Conservation (phyloP, 1,140 invertebrate genomes). For the Drosophila orena region DNA sequence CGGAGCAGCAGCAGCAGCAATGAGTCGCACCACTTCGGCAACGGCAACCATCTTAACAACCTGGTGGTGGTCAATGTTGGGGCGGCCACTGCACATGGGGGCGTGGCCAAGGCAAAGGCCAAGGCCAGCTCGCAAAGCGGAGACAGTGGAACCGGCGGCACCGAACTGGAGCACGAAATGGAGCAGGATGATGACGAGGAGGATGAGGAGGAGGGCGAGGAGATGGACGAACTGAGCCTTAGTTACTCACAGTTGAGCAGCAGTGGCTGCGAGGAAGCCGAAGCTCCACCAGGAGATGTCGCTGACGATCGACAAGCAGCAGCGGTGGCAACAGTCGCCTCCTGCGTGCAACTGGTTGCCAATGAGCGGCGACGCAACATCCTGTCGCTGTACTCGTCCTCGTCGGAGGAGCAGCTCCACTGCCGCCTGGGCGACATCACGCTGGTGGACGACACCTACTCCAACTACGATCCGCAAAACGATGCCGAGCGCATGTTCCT, state of each 20-base stretch:
- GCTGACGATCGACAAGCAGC: conserved; percentile 1
- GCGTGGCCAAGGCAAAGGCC: conserved; percentile 48
- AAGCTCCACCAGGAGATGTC: conserved; percentile 20
- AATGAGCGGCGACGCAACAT: conserved; percentile 59
- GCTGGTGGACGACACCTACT: conserved; percentile 81
- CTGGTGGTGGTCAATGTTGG: conserved; percentile 56
- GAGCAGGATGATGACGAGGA: conserved; percentile 62
- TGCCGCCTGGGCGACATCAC: conserved; percentile 81
- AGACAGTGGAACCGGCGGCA: conserved; percentile 80
- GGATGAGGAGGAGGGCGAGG: conserved; percentile 45
- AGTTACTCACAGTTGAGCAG: conserved; percentile 81
- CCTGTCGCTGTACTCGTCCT: conserved; percentile 70
- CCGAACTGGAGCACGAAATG: conserved; percentile 77
- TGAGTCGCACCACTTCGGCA: conserved; percentile 67
- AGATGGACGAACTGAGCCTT: conserved; percentile 64
- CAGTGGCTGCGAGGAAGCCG: conserved; percentile 72
- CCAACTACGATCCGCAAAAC: conserved; percentile 81
- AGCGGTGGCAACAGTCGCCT: conserved; percentile 9
- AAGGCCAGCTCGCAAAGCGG: conserved; percentile 78
- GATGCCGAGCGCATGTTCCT: conserved; percentile 84
- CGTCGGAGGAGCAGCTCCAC: conserved; percentile 74
- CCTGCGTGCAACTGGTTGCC: conserved; percentile 48
- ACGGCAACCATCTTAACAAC: conserved; percentile 38
- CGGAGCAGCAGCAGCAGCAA: conserved; percentile 83
- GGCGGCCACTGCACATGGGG: conserved; percentile 19